phyloP scores from a whole-genome alignment of 2,888 invertebrate species.

The Agrotis segetum region DNA sequence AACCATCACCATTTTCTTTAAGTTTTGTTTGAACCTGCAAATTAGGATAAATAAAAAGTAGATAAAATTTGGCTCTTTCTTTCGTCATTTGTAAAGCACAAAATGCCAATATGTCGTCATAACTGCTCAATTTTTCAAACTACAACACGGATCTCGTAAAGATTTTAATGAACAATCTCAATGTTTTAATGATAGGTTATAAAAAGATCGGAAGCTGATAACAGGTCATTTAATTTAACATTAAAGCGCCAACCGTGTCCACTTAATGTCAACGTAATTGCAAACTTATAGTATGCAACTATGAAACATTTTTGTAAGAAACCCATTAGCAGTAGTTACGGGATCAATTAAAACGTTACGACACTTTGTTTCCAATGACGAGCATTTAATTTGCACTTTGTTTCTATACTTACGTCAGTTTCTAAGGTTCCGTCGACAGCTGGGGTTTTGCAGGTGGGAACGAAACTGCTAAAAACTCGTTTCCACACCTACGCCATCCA shows the following conservation, averaged over 20 bases:
- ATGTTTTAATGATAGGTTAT: constrained; percentile 10
- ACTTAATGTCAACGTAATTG: constrained; percentile 30
- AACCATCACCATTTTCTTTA: too few relatives aligned
- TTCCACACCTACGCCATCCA: too few relatives aligned
- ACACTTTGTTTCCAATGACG: background rate
- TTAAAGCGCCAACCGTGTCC: background rate
- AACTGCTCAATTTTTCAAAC: too few relatives aligned
- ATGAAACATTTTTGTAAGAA: background rate
- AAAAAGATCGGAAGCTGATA: constrained; percentile 15
- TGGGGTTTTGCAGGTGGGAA: too few relatives aligned
- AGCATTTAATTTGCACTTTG: background rate
- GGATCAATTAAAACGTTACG: background rate
- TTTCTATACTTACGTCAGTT: background rate
- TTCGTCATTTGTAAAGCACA: too few relatives aligned
- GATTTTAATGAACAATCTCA: background rate
- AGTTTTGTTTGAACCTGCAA: too few relatives aligned
- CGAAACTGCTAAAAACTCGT: too few relatives aligned
- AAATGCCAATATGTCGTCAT: background rate
- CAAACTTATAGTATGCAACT: background rate
- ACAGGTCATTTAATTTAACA: background rate
- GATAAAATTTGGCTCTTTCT: too few relatives aligned
- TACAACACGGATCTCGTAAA: background rate
- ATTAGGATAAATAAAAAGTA: too few relatives aligned
- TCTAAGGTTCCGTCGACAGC: background rate
- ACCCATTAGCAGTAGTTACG: background rate